phyloP scores from a whole-genome alignment of 2,888 invertebrate species.

The Latrodectus elegans region DNA sequence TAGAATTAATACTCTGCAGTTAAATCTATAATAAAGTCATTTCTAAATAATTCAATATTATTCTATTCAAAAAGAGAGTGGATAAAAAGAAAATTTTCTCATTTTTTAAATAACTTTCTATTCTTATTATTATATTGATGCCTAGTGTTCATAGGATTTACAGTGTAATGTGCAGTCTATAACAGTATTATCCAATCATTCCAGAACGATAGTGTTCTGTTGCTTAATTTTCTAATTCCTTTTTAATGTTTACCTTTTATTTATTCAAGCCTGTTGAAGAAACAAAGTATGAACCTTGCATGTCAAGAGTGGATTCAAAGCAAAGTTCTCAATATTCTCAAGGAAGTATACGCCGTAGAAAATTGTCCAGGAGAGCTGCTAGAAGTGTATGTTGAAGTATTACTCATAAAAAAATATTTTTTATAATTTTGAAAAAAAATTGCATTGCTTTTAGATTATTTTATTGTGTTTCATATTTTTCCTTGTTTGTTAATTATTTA shows the following conservation, averaged over 20 bases:
- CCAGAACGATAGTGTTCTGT: no score
- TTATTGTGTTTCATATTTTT: not conserved
- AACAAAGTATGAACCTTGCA: slow-evolving; percentile 53
- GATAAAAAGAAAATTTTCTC: no score
- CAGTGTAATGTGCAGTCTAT: no score
- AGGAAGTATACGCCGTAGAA: slow-evolving; percentile 63
- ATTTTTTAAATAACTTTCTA: no score
- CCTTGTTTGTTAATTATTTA: not conserved
- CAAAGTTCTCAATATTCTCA: slow-evolving; percentile 66
- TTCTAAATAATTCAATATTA: no score
- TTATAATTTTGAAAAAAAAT: no score
- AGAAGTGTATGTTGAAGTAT: slow-evolving; percentile 65
- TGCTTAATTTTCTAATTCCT: not conserved
- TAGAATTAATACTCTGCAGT: no score
- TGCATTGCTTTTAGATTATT: not conserved
- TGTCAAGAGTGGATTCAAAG: slow-evolving; percentile 60
- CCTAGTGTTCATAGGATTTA: no score
- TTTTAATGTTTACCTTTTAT: not conserved
- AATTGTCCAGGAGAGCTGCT: slow-evolving; percentile 42
- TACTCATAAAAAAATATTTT: not conserved
- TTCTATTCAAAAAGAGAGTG: no score
- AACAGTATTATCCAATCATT: no score
- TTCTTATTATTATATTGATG: no score
- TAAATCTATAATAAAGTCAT: no score
- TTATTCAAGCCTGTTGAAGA: slow-evolving; percentile 46